Evolutionary conservation across 2,113 vertebrate genomes (phyloP), one percentile per base, ranked within the genome.

Genomic region (Alosa alosa): DNA sequence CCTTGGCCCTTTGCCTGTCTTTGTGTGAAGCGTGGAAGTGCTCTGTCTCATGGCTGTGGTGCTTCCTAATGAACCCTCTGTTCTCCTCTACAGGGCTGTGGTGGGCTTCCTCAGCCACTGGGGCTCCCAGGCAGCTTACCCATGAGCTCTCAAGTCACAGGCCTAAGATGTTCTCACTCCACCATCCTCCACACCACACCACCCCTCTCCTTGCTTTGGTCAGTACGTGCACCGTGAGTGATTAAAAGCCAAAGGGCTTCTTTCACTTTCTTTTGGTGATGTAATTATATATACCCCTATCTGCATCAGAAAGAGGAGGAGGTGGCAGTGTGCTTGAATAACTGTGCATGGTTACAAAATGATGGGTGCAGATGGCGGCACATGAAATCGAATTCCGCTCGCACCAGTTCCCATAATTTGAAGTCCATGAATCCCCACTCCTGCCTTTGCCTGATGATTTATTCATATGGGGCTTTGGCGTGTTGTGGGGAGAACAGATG

Each of bases 381-480:
- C 20, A 60, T 60, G 55, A 60, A 60, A 60, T 60, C 20, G 18
- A 60, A 60, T 60, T 60, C 55, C 18, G 18, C 55, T 60, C 20
- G 20, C 55, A 20, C 55, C 55, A 22, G 20, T 22, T 82, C 85
- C 60, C 31, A 72, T 86, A 25, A 86, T 88, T 86, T 88, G 84
- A 82, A 88, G 83, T 85, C 83, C n/a, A 46, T 10, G 31, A 84
- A 84, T 84, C 72, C 49, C 18, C 60, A 50, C 75, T 86, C 78
- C 55, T 44, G 72, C 18, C 47, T 20, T 57, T 39, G 44, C 68
- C 15, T 50, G 7, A 88, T 88, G 83, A 85, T 86, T 88, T 88
- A 88, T 88, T 88, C 85, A 86, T 88, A 83, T 18, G 20, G 75
- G 11, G 55, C 10, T 44, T 22, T 20, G 47, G 85, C 47, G 49